These are phyloP conservation scores for Eilema caniola DNA, from an alignment of 2,888 invertebrate genomes.

Conservation along the genomic window DNA sequence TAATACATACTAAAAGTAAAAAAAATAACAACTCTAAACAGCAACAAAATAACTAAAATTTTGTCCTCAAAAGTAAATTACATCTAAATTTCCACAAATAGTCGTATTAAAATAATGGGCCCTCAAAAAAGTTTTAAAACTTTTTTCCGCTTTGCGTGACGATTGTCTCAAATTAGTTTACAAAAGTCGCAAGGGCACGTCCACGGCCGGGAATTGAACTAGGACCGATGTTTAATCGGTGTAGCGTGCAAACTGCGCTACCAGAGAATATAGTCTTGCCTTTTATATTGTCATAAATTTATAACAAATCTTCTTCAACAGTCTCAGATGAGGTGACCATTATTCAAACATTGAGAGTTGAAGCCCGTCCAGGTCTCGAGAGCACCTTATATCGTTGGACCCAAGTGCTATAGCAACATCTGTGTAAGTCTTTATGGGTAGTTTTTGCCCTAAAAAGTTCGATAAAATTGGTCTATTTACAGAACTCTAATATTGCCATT, in stretches of 20 bases:
- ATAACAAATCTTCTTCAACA: no score
- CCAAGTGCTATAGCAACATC: no score
- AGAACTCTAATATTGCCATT: no score
- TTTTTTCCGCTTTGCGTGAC: conserved; percentile 71
- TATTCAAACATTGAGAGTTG: no score
- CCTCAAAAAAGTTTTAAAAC: conserved; percentile 42
- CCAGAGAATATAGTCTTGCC: conserved; percentile 42
- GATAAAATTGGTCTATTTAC: no score
- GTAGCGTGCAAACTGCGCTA: conserved; percentile 68
- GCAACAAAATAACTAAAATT: conserved; percentile 21
- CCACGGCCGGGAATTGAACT: conserved; percentile 63
- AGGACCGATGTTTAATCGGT: conserved; percentile 67
- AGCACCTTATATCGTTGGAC: no score
- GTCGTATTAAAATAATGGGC: conserved; percentile 50
- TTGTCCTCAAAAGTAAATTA: conserved; percentile 44
- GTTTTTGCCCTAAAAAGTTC: no score
- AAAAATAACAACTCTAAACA: conserved; percentile 1
- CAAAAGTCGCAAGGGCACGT: conserved; percentile 73
- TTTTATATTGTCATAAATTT: conserved; percentile 26
- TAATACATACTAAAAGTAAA: not conserved
- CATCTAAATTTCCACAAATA: conserved; percentile 24
- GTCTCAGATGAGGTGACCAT: no score
- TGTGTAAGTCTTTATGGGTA: no score
- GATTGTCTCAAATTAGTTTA: conserved; percentile 71
- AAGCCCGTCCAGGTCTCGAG: no score